Percentiles rank a stretch among this genome's conserved stretches.
Conservation (phyloP, 2,888 invertebrate species). For the Gnatocerus cornutus region DNA sequence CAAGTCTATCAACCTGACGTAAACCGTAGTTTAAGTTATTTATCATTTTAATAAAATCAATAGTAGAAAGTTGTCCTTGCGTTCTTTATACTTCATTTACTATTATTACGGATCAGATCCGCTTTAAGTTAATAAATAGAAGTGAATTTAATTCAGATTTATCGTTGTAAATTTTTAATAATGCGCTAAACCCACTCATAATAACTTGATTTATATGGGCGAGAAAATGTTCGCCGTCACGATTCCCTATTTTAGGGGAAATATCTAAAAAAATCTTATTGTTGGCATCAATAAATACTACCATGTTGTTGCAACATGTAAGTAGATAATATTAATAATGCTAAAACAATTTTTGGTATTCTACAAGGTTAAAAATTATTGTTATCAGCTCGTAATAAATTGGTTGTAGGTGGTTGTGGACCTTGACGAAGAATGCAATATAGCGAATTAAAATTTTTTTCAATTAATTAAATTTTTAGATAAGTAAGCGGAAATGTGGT, state of each 20-base stretch:
- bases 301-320: no score
- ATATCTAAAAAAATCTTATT: no score
- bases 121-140: no score
- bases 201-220: no score
- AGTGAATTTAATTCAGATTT: no score
- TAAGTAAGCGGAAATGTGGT: no score
- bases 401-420: constrained; percentile 13
- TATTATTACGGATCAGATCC: constrained; percentile 3
- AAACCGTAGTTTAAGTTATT: not conserved
- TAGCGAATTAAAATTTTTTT: not conserved
- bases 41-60: constrained; percentile 26
- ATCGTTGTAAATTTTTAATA: no score
- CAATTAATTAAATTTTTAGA: not conserved
- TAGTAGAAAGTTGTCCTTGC: constrained; percentile 17
- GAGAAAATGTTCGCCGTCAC: no score
- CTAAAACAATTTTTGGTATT: constrained; percentile 44
- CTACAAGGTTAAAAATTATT: constrained; percentile 45
- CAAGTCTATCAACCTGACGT: not conserved
- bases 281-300: no score
- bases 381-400: constrained; percentile 23
- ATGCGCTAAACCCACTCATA: no score
- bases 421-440: constrained; percentile 19
- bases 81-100: constrained; percentile 11
- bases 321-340: no score
- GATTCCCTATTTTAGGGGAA: no score